These are phyloP conservation scores for Ammospiza nelsoni DNA, from an alignment of 2,113 vertebrate genomes.

Conservation along the genomic window DNA sequence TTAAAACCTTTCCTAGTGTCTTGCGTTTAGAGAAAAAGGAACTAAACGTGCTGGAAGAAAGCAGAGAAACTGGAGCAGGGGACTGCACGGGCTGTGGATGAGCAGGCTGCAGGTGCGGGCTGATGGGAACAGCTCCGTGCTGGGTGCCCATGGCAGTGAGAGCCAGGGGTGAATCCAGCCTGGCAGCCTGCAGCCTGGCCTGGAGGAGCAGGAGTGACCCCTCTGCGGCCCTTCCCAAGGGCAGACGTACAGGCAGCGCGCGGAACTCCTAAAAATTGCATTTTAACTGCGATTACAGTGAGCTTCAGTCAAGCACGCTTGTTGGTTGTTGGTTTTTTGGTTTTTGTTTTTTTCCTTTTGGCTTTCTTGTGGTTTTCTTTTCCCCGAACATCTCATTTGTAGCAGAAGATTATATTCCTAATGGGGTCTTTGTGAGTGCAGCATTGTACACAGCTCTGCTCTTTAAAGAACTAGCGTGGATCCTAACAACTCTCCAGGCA, in stretches of 20 bases:
- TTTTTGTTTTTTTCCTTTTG: background rate
- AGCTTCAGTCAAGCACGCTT: background rate
- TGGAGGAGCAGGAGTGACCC: background rate
- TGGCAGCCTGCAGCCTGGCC: background rate
- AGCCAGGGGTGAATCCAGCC: background rate
- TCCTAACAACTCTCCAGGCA: slow-evolving; percentile 58
- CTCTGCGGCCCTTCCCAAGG: background rate
- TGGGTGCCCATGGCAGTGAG: background rate
- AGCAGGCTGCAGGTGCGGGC: background rate
- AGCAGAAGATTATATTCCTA: slow-evolving; percentile 58
- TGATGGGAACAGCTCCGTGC: background rate
- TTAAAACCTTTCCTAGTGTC: slow-evolving; percentile 4
- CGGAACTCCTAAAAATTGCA: background rate
- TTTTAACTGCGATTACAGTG: background rate
- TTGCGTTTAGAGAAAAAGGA: background rate
- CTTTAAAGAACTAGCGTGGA: slow-evolving; percentile 55
- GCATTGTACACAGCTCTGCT: slow-evolving; percentile 53
- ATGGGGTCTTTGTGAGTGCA: slow-evolving; percentile 27
- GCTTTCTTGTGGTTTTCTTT: background rate
- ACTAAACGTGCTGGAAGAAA: background rate
- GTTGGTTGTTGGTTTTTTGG: background rate
- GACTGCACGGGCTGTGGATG: background rate
- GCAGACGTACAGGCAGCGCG: background rate
- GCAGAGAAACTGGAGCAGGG: background rate
- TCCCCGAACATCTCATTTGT: slow-evolving; percentile 50